These are phyloP conservation scores for Gryllus bimaculatus DNA, from an alignment of 1,140 invertebrate species.

Conservation along the genomic window DNA sequence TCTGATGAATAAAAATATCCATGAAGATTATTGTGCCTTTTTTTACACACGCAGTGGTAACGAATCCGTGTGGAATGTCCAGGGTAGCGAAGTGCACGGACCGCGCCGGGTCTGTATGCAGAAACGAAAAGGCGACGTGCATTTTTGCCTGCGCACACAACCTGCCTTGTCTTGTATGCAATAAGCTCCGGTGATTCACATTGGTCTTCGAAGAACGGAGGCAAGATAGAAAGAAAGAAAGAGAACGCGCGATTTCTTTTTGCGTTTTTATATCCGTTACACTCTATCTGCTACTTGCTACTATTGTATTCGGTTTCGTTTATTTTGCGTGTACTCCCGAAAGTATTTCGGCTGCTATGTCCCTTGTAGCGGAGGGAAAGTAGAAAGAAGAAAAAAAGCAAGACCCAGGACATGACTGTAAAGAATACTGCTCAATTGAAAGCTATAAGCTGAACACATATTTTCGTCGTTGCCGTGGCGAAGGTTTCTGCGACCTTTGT, in stretches of 20 bases:
- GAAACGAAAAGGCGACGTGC: neutral
- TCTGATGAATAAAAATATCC: too few species aligned
- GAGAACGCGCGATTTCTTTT: neutral
- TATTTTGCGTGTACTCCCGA: neutral
- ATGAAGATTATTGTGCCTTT: too few species aligned
- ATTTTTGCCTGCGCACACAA: neutral
- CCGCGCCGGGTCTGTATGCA: neutral
- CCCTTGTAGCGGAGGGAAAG: too few species aligned
- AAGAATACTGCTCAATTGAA: slow-evolving; percentile 1
- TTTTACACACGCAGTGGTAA: too few species aligned
- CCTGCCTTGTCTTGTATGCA: neutral
- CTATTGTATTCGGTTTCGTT: neutral
- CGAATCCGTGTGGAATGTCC: too few species aligned
- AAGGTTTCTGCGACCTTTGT: too few species aligned
- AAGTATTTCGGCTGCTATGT: neutral
- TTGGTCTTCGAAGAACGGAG: too few species aligned
- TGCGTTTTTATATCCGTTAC: neutral
- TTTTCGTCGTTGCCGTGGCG: neutral
- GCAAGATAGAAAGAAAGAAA: neutral
- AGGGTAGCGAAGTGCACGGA: too few species aligned
- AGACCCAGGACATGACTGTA: neutral
- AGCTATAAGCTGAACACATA: neutral
- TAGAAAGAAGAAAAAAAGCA: too few species aligned
- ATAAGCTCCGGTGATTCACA: neutral
- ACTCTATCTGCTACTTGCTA: neutral